phyloP scores from a whole-genome alignment of 2,113 vertebrate species.

The Misgurnus mizolepis region DNA sequence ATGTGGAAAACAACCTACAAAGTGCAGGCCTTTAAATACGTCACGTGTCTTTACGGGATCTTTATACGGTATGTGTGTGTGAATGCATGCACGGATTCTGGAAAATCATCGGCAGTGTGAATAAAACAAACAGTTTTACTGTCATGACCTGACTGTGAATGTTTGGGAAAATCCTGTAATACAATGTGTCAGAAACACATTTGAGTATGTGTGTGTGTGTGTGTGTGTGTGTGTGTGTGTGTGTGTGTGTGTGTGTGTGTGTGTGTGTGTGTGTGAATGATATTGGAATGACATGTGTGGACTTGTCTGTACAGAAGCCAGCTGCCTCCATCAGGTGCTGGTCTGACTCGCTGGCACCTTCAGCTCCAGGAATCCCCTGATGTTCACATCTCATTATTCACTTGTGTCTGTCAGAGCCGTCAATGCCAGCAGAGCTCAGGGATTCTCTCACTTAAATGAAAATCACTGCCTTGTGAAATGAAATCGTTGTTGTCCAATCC shows the following conservation, averaged over 20 bases:
- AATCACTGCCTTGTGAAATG: constrained; percentile 53
- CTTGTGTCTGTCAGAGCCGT: constrained; percentile 43
- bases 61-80: too few species aligned
- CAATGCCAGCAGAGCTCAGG: constrained; percentile 43
- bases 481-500: constrained; percentile 45
- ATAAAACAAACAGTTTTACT: too few species aligned
- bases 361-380: constrained; percentile 49
- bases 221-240: constrained; percentile 48
- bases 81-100: too few species aligned
- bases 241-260: constrained; percentile 42
- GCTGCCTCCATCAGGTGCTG: constrained; percentile 56
- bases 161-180: too few species aligned
- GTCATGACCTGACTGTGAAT: too few species aligned
- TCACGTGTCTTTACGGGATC: too few species aligned
- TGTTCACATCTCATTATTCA: constrained; percentile 49
- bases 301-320: constrained; percentile 55
- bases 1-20: too few species aligned
- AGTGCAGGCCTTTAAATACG: too few species aligned
- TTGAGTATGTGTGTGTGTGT: constrained; percentile 44
- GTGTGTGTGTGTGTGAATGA: constrained; percentile 29
- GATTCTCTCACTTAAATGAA: constrained; percentile 45
- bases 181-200: too few species aligned
- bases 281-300: constrained; percentile 53
- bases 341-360: constrained; percentile 34
- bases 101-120: too few species aligned